Evolutionary conservation across 2,113 vertebrate genomes (phyloP), one percentile per base, ranked within the genome.

Genomic region (Otis tarda): DNA sequence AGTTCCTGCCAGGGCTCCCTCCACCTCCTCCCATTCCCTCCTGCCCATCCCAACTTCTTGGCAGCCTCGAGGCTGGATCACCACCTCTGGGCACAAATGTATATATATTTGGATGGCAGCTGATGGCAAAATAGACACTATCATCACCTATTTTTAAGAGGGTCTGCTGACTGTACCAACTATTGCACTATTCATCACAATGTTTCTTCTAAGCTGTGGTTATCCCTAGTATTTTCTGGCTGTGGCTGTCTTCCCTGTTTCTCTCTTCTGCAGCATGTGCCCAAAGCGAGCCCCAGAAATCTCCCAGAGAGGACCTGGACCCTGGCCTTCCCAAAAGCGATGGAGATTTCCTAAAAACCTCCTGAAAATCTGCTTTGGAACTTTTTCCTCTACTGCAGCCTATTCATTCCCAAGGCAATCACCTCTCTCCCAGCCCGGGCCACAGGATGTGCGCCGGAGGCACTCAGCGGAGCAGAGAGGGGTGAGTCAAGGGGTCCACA

Each of bases 391-490:
- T 35, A 24, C 49, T 41, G 31, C 49, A 50, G 35, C n/a, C 41
- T 70, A 23, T 56, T 64, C 78, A 33, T 77, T 70, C 50, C 41
- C 71, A 61, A 41, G 3, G 18, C n/a, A 7, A 41, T 25, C 3
- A 0, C 9, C 4, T 10, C 14, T 1, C n/a, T 63, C 17, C 41
- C 17, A 35, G 28, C 8, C n/a, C 39, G 0, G 1, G 28, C 57
- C 41, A 33, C 33, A 71, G 35, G 57, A 35, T 0, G 0, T 9
- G 43, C 4, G 21, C 30, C 0, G 1, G 37, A 47, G 9, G 9
- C 12, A 7, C 7, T 39, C 2, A 3, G 35, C 3, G 1, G 22
- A 78, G 60, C 21, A 74, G 24, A 64, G 14, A 53, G 37, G 35
- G 10, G 20, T 7, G n/a, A 60, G 37, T 16, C 3, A 0, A 8